A percentile compares a stretch with the other conserved stretches of the same genome.
These are phyloP conservation scores for Balearica regulorum DNA, from an alignment of 2,797 vertebrate genomes.

Conservation along the genomic window DNA sequence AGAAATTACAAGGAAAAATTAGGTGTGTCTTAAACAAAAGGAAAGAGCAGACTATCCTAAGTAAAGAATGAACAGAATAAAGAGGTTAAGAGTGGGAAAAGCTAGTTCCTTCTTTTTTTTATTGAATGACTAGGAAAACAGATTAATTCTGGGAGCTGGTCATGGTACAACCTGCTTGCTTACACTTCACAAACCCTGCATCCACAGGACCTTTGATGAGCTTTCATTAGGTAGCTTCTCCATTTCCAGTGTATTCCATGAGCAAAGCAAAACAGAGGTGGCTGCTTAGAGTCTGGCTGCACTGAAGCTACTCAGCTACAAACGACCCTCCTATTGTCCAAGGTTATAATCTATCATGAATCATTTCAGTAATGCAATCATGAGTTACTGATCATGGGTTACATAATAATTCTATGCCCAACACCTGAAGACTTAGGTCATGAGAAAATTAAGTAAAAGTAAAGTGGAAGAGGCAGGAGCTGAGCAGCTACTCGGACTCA, in stretches of 20 bases:
- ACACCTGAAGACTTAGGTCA: background rate
- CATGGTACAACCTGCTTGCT: background rate
- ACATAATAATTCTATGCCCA: background rate
- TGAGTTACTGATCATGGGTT: background rate
- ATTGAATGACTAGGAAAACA: background rate
- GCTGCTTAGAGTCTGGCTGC: background rate
- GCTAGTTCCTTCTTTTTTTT: background rate
- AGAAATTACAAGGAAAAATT: background rate
- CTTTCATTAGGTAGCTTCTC: background rate
- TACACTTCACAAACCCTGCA: accelerated
- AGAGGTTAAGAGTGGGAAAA: background rate
- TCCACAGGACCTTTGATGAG: background rate
- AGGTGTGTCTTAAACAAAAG: background rate
- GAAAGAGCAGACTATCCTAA: background rate
- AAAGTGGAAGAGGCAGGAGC: background rate
- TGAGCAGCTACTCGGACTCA: background rate
- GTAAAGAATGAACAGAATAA: background rate
- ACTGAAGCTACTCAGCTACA: background rate
- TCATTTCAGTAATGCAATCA: background rate
- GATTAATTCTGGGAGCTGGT: background rate
- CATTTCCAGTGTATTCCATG: background rate
- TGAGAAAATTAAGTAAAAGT: background rate
- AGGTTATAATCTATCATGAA: background rate
- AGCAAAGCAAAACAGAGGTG: background rate
- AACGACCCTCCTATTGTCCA: background rate